Conservation (phyloP, 2,113 vertebrate genomes). For the Taurulus bubalis region DNA sequence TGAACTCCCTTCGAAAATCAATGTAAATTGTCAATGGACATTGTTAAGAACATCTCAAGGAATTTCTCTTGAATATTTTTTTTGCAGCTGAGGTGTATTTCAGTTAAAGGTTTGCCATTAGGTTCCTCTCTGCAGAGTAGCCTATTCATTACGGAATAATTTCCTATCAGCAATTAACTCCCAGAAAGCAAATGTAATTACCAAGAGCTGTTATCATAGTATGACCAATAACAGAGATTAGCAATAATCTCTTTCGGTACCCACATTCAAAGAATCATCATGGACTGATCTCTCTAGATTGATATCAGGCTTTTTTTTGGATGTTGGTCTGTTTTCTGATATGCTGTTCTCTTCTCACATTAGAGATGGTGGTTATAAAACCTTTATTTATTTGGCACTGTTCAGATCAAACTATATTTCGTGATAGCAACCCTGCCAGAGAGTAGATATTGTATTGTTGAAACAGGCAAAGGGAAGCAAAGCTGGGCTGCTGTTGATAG, state of each 20-base stretch:
- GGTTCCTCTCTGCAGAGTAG: conserved; percentile 29
- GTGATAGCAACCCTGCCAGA: conserved; percentile 47
- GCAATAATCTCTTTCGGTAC: conserved; percentile 56
- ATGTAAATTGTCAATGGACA: conserved; percentile 9
- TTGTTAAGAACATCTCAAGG: no score
- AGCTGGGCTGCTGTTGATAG: conserved; percentile 69
- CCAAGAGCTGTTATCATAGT: conserved; percentile 61
- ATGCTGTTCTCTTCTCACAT: conserved; percentile 33
- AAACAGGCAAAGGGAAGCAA: conserved; percentile 63
- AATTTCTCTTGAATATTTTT: conserved; percentile 14
- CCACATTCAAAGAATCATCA: conserved; percentile 46
- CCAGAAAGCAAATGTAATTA: conserved; percentile 71
- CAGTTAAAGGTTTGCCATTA: conserved; percentile 45
- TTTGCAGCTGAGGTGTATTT: conserved; percentile 23
- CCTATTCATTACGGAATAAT: conserved; percentile 53
- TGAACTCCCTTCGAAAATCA: conserved; percentile 6
- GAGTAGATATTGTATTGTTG: conserved; percentile 64
- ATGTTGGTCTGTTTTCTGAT: conserved; percentile 24
- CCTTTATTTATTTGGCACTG: conserved; percentile 47
- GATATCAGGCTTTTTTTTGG: conserved; percentile 43
- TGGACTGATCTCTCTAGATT: conserved; percentile 46
- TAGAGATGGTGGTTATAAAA: conserved; percentile 36
- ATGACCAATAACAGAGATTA: conserved; percentile 70
- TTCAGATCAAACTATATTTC: conserved; percentile 43
- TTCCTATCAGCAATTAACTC: conserved; percentile 71